Conservation (phyloP, 2,113 vertebrate genomes). For the Agapornis roseicollis region DNA sequence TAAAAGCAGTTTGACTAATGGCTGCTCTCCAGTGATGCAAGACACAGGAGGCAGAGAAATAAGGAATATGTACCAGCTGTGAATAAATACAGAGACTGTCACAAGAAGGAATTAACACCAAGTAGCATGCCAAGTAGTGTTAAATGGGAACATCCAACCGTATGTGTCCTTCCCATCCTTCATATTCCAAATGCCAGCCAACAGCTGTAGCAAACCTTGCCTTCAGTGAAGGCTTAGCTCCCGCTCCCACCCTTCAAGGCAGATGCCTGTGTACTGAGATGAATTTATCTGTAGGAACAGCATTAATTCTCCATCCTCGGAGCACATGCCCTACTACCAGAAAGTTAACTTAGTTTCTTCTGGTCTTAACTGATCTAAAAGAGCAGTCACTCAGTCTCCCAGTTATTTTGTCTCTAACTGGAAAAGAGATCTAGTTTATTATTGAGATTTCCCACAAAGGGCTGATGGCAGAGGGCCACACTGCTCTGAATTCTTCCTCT, state of each 20-base stretch:
- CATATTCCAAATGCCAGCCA: not conserved
- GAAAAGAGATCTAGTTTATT: not conserved
- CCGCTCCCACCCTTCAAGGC: not conserved
- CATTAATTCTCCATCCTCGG: not conserved
- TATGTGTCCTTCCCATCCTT: not conserved
- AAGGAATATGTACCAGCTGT: not conserved
- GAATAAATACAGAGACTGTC: not conserved
- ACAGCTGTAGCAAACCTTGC: not conserved
- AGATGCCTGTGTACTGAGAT: not conserved
- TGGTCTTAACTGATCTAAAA: not conserved
- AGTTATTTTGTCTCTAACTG: not conserved
- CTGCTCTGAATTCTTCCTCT: not conserved
- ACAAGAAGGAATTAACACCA: slow-evolving; percentile 16
- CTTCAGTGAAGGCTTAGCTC: not conserved
- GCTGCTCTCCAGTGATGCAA: slow-evolving; percentile 29
- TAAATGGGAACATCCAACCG: not conserved
- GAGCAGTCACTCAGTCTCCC: not conserved
- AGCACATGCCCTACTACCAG: not conserved
- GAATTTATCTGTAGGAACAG: slow-evolving; percentile 8
- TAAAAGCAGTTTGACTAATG: slow-evolving; percentile 55
- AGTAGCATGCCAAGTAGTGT: slow-evolving; percentile 32
- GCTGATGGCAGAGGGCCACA: not conserved
- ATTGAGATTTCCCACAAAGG: not conserved
- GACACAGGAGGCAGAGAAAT: slow-evolving; percentile 46
- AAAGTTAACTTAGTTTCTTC: slow-evolving; percentile 6